phyloP scores from a whole-genome alignment of 2,797 vertebrate species.

The Rhinoraja longicauda region DNA sequence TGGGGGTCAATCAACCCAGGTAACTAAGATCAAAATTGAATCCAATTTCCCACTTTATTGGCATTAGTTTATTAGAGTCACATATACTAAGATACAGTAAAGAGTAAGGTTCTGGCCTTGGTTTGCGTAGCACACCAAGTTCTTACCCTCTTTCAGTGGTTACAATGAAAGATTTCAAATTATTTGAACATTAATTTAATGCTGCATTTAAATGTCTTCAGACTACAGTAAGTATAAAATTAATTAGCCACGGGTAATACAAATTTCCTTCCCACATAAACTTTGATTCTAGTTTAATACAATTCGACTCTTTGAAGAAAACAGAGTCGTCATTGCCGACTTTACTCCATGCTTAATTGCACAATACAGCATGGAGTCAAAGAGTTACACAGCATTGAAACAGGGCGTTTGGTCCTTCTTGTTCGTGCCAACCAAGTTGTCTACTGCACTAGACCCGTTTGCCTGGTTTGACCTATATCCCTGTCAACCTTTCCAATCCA shows the following conservation, averaged over 20 bases:
- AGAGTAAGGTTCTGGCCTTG: not conserved
- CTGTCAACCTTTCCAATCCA: too few relatives aligned
- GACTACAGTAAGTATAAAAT: not conserved
- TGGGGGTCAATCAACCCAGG: conserved; percentile 6
- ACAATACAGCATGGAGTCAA: too few relatives aligned
- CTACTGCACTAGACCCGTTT: too few relatives aligned
- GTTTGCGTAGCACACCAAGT: not conserved
- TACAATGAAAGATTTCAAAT: not conserved
- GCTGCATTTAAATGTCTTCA: not conserved
- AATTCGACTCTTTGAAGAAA: too few relatives aligned
- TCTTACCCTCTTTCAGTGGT: not conserved
- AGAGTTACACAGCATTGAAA: too few relatives aligned
- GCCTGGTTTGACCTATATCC: too few relatives aligned
- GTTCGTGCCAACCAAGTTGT: too few relatives aligned
- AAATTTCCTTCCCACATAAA: not conserved
- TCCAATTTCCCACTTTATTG: not conserved
- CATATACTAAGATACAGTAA: not conserved
- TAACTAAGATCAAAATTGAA: conserved; percentile 8
- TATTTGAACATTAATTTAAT: not conserved
- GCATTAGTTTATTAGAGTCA: too few relatives aligned
- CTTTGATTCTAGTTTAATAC: not conserved
- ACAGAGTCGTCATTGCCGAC: too few relatives aligned
- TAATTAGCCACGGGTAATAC: not conserved
- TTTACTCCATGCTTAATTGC: too few relatives aligned
- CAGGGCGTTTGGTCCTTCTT: too few relatives aligned